Evolutionary conservation across 2,113 vertebrate species (phyloP).

Genomic region (Eurypyga helias): DNA sequence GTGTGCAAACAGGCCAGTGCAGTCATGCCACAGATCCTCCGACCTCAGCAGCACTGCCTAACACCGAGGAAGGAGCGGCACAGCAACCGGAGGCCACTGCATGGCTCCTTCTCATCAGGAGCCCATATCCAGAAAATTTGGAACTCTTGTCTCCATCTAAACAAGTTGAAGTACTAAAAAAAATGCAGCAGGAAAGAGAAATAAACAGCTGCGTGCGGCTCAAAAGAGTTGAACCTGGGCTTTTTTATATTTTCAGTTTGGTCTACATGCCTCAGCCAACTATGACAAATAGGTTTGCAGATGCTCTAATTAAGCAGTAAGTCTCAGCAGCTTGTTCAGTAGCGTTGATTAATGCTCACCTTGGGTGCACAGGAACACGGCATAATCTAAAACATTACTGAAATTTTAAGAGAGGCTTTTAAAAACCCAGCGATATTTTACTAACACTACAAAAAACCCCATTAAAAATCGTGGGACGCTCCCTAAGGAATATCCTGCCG

Average conservation of each 20-base stretch:
- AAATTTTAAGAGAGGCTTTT: slow-evolving; percentile 22
- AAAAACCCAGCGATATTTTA: slow-evolving; percentile 22
- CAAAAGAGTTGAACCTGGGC: neutral
- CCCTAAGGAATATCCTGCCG: neutral
- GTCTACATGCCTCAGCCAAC: neutral
- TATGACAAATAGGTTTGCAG: slow-evolving; percentile 7
- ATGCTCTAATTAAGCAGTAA: slow-evolving; percentile 22
- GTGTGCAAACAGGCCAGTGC: accelerated
- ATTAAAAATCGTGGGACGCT: neutral
- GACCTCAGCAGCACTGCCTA: neutral
- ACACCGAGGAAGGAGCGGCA: accelerated
- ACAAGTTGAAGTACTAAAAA: accelerated
- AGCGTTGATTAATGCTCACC: neutral
- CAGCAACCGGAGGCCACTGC: accelerated
- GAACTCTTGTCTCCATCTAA: neutral
- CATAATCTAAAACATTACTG: neutral
- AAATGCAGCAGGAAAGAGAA: neutral
- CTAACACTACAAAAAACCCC: neutral
- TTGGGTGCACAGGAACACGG: neutral
- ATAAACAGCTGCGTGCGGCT: neutral
- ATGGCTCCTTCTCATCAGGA: accelerated
- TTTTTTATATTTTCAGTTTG: neutral
- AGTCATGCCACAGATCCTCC: accelerated
- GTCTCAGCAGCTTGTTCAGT: neutral
- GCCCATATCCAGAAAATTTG: accelerated